phyloP scores from a whole-genome alignment of 2,797 vertebrate species.

The Lepus oiostolus region DNA sequence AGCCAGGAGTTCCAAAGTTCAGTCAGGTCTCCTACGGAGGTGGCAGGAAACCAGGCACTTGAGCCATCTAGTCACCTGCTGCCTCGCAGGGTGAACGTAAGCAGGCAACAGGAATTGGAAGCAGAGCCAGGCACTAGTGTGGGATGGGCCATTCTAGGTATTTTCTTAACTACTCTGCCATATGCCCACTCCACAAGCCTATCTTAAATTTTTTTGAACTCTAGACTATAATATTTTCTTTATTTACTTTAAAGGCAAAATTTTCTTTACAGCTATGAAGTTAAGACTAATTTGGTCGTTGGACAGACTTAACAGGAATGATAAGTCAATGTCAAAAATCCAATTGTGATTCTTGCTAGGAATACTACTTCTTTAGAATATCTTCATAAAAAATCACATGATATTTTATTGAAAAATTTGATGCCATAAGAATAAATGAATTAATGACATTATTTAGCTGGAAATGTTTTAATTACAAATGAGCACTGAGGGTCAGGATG shows the following conservation, averaged over 20 bases:
- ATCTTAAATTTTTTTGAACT: neutral
- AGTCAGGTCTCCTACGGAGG: too few species aligned
- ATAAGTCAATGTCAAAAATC: slow-evolving; percentile 51
- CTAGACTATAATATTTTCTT: neutral
- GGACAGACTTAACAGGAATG: neutral
- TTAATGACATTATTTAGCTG: slow-evolving; percentile 44
- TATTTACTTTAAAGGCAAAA: neutral
- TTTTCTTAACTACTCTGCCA: too few species aligned
- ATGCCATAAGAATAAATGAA: slow-evolving; percentile 32
- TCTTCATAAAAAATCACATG: slow-evolving; percentile 12
- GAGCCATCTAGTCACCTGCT: too few species aligned
- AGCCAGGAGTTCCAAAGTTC: too few species aligned
- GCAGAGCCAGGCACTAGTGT: too few species aligned
- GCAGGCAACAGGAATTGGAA: too few species aligned
- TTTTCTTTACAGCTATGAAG: neutral
- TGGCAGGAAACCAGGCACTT: too few species aligned
- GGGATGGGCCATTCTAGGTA: too few species aligned
- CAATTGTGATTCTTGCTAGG: neutral
- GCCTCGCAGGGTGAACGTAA: too few species aligned
- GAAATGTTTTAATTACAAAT: slow-evolving; percentile 76
- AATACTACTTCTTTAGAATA: slow-evolving; percentile 17
- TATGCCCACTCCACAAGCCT: too few species aligned
- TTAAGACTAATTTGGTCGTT: neutral
- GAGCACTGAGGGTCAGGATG: slow-evolving; percentile 79
- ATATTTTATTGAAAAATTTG: slow-evolving; percentile 40